Base-by-base conservation (phyloP, 2,797 vertebrate species). In the Masticophis lateralis region DNA sequence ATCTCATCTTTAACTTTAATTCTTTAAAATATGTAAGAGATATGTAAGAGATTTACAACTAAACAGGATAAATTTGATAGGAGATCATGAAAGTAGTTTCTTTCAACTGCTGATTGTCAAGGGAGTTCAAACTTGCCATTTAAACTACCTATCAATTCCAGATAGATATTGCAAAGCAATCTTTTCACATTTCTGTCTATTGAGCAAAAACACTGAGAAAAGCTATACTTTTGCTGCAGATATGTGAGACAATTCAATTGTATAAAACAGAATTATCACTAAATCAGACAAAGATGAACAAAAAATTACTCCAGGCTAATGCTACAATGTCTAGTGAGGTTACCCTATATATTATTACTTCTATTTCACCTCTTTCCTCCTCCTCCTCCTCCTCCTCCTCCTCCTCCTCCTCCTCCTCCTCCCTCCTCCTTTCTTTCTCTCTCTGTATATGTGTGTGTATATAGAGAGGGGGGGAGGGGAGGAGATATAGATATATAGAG, bases 1-100 rank as follows among this genome's bases (percentile, higher is more conserved):
- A 98, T 98, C 97, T 97, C 96, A 96, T 97, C 96, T 97, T 97
- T 97, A 97, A 97, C 96, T 97, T 97, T 98, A 98, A 98, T 98
- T 97, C 97, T 97, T 97, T 97, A 97, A 98, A 97, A 97, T 98
- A 97, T 97, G 97, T 97, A 97, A 96, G 96, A 97, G 97, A 97
- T 98, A 97, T 97, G 97, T 97, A 97, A 97, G 96, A 97, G 97
- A 97, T 97, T 97, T 97, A 97, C 95, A 97, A 95, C 0, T 63
- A 90, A 95, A 96, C 95, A 96, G 96, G 96, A 94, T 96, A 97
- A 96, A 97, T 97, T 97, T 98, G 98, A 97, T 97, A 98, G 96
- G 96, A 96, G 94, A 97, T 95, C 94, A 93, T 96, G 94, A 91
- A 96, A 96, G 95, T 96, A 95, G 94, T 97, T 97, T 97, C 97